A percentile compares a stretch with the other conserved stretches of the same genome.
These are phyloP conservation scores for Raja brachyura DNA, from an alignment of 2,113 vertebrate genomes.

Conservation along the genomic window DNA sequence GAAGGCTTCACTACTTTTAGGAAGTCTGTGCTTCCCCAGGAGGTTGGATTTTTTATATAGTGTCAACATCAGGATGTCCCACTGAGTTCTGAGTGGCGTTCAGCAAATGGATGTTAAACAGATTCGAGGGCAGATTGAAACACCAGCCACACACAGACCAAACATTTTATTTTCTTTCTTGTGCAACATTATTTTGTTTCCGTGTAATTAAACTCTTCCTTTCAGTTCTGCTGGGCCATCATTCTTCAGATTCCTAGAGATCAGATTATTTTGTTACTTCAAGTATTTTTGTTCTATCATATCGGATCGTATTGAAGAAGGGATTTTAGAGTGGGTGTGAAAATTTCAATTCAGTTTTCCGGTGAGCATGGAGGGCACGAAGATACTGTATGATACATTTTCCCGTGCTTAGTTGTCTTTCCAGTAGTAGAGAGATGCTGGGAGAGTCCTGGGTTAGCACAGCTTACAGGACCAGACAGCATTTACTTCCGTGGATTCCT, in stretches of 20 bases:
- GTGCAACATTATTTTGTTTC: neutral
- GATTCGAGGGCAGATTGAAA: neutral
- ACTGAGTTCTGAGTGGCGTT: neutral
- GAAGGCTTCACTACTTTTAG: neutral
- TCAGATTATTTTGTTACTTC: neutral
- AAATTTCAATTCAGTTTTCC: neutral
- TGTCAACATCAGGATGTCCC: neutral
- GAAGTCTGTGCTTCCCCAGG: neutral
- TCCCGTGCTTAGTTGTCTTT: neutral
- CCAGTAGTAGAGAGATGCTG: no score
- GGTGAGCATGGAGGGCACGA: neutral
- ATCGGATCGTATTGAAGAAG: no score
- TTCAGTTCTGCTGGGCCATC: neutral
- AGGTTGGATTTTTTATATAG: neutral
- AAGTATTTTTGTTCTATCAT: neutral
- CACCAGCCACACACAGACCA: neutral
- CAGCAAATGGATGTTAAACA: neutral
- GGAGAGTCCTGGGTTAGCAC: no score
- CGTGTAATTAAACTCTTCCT: neutral
- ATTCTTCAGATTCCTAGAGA: neutral
- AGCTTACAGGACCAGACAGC: no score
- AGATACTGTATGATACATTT: neutral
- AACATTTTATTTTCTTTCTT: neutral
- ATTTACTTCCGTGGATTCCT: no score
- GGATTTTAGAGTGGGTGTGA: neutral